A percentile compares a stretch with the other conserved stretches of the same genome.
Conservation (phyloP, 2,888 invertebrate genomes). For the Agonopterix alstromeriana region DNA sequence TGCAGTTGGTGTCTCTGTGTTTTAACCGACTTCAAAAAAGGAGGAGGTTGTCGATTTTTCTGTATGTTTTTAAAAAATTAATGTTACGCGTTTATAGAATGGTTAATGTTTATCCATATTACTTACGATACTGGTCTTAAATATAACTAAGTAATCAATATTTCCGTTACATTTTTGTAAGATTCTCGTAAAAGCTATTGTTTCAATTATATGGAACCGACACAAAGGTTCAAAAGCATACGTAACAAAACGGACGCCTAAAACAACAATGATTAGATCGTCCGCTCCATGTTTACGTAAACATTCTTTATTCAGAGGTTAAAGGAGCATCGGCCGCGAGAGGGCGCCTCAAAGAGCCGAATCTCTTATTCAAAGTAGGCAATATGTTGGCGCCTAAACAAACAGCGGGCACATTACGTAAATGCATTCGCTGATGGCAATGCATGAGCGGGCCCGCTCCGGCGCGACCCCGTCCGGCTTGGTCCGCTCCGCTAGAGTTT, state of each 20-base stretch:
- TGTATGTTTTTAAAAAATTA: too few species aligned
- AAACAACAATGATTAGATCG: neutral
- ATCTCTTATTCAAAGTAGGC: conserved; percentile 65
- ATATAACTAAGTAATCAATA: too few species aligned
- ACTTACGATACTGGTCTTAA: too few species aligned
- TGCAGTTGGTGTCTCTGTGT: too few species aligned
- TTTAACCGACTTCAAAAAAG: too few species aligned
- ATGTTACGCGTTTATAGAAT: too few species aligned
- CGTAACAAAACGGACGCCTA: neutral
- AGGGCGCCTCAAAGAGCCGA: conserved; percentile 30
- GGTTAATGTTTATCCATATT: too few species aligned
- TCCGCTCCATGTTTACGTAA: neutral
- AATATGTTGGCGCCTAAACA: conserved; percentile 60
- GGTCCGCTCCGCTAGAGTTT: conserved; percentile 20
- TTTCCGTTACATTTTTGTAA: too few species aligned
- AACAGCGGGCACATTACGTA: conserved; percentile 45
- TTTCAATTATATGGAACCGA: too few species aligned
- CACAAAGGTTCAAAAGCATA: neutral
- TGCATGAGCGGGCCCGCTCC: neutral
- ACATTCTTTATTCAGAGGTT: too few species aligned
- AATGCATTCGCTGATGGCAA: conserved; percentile 29
- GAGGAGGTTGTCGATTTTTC: too few species aligned
- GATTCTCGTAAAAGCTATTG: too few species aligned
- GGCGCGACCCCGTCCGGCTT: conserved; percentile 3
- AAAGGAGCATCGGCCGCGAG: neutral